Conservation (phyloP, 2,113 vertebrate genomes). For the Triplophysa tibetana region DNA sequence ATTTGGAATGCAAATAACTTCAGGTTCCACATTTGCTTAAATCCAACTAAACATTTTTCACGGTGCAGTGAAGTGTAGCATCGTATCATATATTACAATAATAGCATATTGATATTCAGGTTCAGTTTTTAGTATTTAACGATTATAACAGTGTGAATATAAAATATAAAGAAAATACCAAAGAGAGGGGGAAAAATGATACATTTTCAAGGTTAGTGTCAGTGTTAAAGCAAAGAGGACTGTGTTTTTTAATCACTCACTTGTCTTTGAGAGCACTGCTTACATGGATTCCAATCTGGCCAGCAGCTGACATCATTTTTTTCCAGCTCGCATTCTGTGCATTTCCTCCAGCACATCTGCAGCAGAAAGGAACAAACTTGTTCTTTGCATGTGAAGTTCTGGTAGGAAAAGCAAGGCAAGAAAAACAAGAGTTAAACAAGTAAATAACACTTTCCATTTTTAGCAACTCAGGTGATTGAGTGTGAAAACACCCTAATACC, state of each 20-base stretch:
- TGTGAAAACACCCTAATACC: conserved; percentile 1
- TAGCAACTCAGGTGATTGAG: background rate
- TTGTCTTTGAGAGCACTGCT: no score
- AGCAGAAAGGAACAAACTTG: background rate
- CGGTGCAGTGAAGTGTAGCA: background rate
- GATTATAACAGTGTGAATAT: no score
- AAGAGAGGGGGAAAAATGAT: no score
- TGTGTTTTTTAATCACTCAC: no score
- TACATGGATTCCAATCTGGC: background rate
- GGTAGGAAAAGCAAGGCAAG: background rate
- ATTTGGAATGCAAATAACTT: background rate
- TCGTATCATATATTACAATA: background rate
- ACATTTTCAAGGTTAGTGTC: background rate
- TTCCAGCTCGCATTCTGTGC: background rate
- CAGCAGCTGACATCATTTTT: background rate
- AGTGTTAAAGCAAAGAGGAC: background rate
- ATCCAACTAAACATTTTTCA: background rate
- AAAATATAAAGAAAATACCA: no score
- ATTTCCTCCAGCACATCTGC: background rate
- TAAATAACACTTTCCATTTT: conserved; percentile 13
- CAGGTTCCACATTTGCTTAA: background rate
- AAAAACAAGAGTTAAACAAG: conserved; percentile 17
- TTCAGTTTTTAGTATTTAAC: background rate
- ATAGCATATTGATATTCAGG: background rate
- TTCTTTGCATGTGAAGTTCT: conserved; percentile 3